phyloP scores from a whole-genome alignment of 2,113 vertebrate species.

The Oncorhynchus keta region DNA sequence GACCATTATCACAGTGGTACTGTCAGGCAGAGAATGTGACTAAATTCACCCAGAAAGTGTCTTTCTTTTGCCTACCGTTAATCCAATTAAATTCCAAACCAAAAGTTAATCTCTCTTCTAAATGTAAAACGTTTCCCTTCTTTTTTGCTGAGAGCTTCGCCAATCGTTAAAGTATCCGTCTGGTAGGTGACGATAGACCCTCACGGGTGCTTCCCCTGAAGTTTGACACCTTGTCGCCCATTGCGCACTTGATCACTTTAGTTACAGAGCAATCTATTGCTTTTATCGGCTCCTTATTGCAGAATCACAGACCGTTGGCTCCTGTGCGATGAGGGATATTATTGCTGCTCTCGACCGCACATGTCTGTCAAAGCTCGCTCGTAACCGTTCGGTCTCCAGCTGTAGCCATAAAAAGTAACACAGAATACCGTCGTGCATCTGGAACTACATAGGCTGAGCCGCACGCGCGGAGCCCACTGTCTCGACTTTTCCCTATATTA shows the following conservation, averaged over 20 bases:
- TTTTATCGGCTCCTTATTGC: constrained; percentile 72
- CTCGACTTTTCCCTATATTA: constrained; percentile 55
- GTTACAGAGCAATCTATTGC: constrained; percentile 69
- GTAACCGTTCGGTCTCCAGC: constrained; percentile 48
- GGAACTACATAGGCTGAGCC: constrained; percentile 51
- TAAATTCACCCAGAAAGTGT: constrained; percentile 39
- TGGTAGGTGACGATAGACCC: constrained; percentile 47
- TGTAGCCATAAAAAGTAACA: constrained; percentile 64
- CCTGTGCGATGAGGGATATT: constrained; percentile 43
- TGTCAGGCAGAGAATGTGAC: constrained; percentile 15
- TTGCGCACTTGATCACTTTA: constrained; percentile 65
- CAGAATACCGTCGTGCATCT: constrained; percentile 15
- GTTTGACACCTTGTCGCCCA: constrained; percentile 70
- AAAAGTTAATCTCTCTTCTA: constrained; percentile 32
- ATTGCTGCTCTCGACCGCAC: constrained; percentile 62
- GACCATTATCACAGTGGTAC: constrained; percentile 59
- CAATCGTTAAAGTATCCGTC: constrained; percentile 45
- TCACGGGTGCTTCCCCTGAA: constrained; percentile 66
- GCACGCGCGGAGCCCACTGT: constrained; percentile 42
- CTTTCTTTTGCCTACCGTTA: background rate
- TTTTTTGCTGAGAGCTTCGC: constrained; percentile 25
- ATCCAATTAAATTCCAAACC: background rate
- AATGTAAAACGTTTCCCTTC: background rate
- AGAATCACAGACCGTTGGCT: constrained; percentile 51
- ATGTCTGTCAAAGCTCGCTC: constrained; percentile 48